Percentiles rank a stretch among this genome's conserved stretches.
phyloP scores from a whole-genome alignment of 1,140 invertebrate species.

The Nasonia giraulti region DNA sequence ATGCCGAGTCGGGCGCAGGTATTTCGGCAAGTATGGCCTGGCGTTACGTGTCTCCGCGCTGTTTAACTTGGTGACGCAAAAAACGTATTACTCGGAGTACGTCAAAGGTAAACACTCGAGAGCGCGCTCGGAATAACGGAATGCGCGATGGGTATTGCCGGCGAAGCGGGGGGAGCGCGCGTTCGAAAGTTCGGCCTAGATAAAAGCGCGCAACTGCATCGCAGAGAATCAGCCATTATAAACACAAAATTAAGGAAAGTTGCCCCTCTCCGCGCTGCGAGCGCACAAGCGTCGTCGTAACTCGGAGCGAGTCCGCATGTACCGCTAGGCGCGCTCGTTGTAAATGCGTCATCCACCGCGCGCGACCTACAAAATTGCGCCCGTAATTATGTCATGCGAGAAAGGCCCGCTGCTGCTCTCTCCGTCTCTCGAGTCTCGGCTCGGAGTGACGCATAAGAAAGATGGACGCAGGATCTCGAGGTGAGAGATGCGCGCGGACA shows the following conservation, averaged over 20 bases:
- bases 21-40: too few species aligned
- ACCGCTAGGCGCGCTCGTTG: constrained; percentile 46
- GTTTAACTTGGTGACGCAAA: too few species aligned
- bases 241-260: constrained; percentile 45
- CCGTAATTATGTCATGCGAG: constrained; percentile 60
- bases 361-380: constrained; percentile 66
- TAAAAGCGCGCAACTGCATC: background rate
- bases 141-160: too few species aligned
- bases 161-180: too few species aligned
- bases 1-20: too few species aligned
- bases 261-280: background rate
- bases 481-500: background rate
- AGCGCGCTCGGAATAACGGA: too few species aligned
- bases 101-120: too few species aligned
- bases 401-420: constrained; percentile 26
- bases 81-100: too few species aligned
- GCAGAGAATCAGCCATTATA: constrained; percentile 1
- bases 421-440: background rate
- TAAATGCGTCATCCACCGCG: constrained; percentile 62
- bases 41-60: too few species aligned
- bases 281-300: background rate
- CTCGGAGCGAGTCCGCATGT: background rate
- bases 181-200: constrained; percentile 4
- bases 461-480: too few species aligned
- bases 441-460: background rate